Conservation (phyloP, 2,113 vertebrate genomes). For the Vombatus ursinus region DNA sequence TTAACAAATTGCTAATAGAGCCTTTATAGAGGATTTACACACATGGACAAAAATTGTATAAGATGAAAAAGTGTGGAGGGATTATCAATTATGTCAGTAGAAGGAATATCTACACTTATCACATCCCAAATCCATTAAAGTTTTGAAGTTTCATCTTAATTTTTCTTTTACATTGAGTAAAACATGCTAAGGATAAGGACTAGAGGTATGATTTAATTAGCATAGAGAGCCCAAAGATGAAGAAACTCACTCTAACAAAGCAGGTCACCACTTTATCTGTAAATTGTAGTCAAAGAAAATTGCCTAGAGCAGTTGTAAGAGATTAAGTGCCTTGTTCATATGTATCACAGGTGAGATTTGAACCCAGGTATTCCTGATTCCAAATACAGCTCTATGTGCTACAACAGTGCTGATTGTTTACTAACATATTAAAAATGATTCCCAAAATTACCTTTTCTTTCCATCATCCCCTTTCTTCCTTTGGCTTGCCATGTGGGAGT, state of each 20-base stretch:
- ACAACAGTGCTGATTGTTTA: not conserved
- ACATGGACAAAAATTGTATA: not conserved
- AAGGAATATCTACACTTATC: not conserved
- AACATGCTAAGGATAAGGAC: not conserved
- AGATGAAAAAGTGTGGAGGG: not conserved
- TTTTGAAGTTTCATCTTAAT: not conserved
- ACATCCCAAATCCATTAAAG: not conserved
- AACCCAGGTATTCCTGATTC: not conserved
- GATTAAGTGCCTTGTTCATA: not conserved
- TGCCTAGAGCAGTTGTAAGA: not conserved
- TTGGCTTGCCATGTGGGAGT: not conserved
- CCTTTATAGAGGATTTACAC: not conserved
- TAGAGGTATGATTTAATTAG: not conserved
- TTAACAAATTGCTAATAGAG: not conserved
- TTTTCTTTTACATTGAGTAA: not conserved
- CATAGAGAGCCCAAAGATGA: not conserved
- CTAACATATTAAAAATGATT: not conserved
- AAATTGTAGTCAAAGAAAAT: not conserved
- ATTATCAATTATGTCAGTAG: not conserved
- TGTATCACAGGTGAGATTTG: not conserved
- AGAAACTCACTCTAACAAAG: not conserved
- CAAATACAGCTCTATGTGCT: not conserved
- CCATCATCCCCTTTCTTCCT: not conserved
- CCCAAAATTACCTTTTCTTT: conserved; percentile 39
- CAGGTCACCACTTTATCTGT: not conserved